Conservation (phyloP, 2,113 vertebrate species). For the Panurus biarmicus region DNA sequence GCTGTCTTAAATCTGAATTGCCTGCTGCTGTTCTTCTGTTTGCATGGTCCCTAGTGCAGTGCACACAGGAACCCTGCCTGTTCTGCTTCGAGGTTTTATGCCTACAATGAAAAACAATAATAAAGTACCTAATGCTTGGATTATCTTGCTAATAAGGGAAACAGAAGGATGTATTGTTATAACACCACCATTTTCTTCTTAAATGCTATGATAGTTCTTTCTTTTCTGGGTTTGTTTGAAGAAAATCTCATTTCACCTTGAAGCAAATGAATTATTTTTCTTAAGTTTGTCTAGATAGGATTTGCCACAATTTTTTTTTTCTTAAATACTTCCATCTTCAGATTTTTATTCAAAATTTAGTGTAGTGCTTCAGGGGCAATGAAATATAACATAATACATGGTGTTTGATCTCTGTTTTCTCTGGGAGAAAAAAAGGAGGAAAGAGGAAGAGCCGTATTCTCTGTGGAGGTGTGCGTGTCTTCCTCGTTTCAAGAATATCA, state of each 20-base stretch:
- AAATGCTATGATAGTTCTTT: constrained; percentile 8
- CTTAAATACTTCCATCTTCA: not conserved
- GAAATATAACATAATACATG: not conserved
- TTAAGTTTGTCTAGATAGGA: constrained; percentile 6
- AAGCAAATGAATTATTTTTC: not conserved
- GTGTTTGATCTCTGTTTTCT: not conserved
- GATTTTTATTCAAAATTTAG: constrained; percentile 18
- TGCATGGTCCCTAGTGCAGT: not conserved
- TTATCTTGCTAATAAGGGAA: not conserved
- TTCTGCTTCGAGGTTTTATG: not conserved
- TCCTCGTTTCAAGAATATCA: not conserved
- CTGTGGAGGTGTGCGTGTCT: not conserved
- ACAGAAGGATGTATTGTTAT: not conserved
- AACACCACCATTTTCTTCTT: not conserved
- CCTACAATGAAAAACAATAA: not conserved
- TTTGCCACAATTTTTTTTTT: not conserved
- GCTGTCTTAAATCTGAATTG: not conserved
- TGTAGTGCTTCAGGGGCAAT: not conserved
- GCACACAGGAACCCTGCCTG: not conserved
- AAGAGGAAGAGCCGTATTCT: not conserved
- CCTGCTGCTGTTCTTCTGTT: not conserved
- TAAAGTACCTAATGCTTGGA: not conserved
- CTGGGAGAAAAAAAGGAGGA: not conserved
- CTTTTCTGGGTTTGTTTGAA: constrained; percentile 4
- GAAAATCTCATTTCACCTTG: constrained; percentile 28